These are phyloP conservation scores for Solen grandis DNA, from an alignment of 1,140 invertebrate genomes.

Conservation along the genomic window DNA sequence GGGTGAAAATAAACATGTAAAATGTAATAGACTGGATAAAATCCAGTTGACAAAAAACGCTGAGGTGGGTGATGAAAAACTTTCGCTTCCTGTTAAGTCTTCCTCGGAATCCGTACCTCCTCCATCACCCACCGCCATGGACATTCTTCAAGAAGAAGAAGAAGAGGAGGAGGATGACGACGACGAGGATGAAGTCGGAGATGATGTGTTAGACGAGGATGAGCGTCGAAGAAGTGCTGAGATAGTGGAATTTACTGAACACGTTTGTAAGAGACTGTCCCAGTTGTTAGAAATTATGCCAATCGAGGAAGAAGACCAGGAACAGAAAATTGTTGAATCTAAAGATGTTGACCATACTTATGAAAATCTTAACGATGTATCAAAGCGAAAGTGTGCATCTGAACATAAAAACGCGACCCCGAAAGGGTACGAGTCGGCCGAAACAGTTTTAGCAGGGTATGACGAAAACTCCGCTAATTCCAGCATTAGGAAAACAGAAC, in stretches of 20 bases:
- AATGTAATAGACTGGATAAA: too few relatives aligned
- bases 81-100: neutral
- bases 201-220: slow-evolving; percentile 7
- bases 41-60: neutral
- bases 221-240: slow-evolving; percentile 21
- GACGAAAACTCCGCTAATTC: neutral
- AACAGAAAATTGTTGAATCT: neutral
- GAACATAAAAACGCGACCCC: neutral
- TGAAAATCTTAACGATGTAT: neutral
- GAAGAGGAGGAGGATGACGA: slow-evolving; percentile 46
- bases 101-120: slow-evolving; percentile 36
- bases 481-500: neutral
- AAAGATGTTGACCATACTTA: neutral
- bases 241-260: slow-evolving; percentile 51
- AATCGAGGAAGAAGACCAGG: neutral
- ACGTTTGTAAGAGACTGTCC: slow-evolving; percentile 46
- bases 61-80: neutral
- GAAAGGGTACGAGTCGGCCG: neutral
- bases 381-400: neutral
- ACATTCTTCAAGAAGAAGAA: neutral
- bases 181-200: slow-evolving; percentile 6
- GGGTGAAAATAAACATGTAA: too few relatives aligned
- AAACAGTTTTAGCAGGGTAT: neutral
- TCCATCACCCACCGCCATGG: slow-evolving; percentile 35
- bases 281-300: slow-evolving; percentile 15